phyloP scores from a whole-genome alignment of 1,140 invertebrate species.

The Adelges cooleyi region DNA sequence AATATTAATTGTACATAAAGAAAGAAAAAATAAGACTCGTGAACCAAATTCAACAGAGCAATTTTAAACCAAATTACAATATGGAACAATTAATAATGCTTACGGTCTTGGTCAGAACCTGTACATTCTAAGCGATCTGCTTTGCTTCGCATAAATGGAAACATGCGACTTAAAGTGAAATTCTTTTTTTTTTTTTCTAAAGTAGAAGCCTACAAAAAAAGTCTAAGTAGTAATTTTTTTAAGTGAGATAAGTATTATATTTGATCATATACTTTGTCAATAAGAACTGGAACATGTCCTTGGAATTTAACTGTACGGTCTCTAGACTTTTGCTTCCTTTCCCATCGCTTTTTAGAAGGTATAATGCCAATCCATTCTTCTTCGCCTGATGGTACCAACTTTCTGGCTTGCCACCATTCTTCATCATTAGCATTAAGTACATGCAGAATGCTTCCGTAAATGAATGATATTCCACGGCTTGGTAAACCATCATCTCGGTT shows the following conservation, averaged over 20 bases:
- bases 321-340: constrained; percentile 89
- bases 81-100: neutral
- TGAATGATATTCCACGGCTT: constrained; percentile 85
- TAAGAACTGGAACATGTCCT: constrained; percentile 57
- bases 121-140: constrained; percentile 90
- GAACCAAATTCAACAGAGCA: constrained; percentile 11
- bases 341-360: constrained; percentile 78
- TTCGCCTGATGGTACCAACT: constrained; percentile 47
- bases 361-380: constrained; percentile 66
- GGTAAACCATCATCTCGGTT: constrained; percentile 92
- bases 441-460: constrained; percentile 95
- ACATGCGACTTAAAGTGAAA: constrained; percentile 92
- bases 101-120: constrained; percentile 57
- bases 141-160: constrained; percentile 98
- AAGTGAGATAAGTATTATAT: neutral
- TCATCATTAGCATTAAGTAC: constrained; percentile 98
- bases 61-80: constrained; percentile 14
- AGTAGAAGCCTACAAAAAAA: constrained; percentile 55
- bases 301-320: constrained; percentile 97
- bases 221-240: neutral
- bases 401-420: constrained; percentile 90
- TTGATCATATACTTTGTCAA: constrained; percentile 40
- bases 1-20: constrained; percentile 42
- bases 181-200: constrained; percentile 95
- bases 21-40: constrained; percentile 21